phyloP scores from a whole-genome alignment of 1,140 invertebrate species.

The Drosophila varians region DNA sequence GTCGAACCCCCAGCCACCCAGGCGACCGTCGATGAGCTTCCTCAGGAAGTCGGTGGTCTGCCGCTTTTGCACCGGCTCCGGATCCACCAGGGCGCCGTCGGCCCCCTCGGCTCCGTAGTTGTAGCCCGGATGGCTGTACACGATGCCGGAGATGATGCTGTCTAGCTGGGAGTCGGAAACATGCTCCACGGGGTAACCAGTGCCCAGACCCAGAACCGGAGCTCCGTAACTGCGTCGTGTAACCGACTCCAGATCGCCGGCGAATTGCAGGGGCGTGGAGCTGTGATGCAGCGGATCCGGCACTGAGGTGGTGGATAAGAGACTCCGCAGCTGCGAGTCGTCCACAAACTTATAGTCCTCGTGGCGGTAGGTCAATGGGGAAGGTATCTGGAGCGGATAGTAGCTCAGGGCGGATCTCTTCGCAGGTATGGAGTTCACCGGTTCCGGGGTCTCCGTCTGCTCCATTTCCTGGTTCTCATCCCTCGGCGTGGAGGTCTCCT shows the following conservation, averaged over 20 bases:
- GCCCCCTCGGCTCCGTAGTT: slow-evolving; percentile 17
- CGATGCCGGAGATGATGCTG: slow-evolving; percentile 65
- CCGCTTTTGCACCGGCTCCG: slow-evolving; percentile 59
- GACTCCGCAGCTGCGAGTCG: slow-evolving; percentile 42
- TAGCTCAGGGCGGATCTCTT: slow-evolving; percentile 52
- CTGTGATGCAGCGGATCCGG: slow-evolving; percentile 62
- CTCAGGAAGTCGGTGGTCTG: slow-evolving; percentile 68
- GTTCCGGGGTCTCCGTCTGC: neutral
- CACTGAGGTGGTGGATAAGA: slow-evolving; percentile 68
- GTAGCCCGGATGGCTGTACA: slow-evolving; percentile 68
- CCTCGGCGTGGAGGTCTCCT: slow-evolving; percentile 2
- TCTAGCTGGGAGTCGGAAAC: slow-evolving; percentile 64
- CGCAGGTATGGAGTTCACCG: slow-evolving; percentile 48
- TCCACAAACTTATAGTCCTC: slow-evolving; percentile 61
- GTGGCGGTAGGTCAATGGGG: slow-evolving; percentile 21
- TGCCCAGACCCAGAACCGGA: slow-evolving; percentile 11
- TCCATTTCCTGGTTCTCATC: neutral
- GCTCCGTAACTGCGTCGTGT: slow-evolving; percentile 9
- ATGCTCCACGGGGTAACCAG: slow-evolving; percentile 63
- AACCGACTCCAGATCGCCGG: slow-evolving; percentile 57
- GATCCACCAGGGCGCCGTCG: slow-evolving; percentile 50
- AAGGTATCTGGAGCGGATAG: slow-evolving; percentile 59
- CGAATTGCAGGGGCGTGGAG: slow-evolving; percentile 61
- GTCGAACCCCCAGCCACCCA: slow-evolving; percentile 69
- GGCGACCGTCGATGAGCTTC: slow-evolving; percentile 63